phyloP scores from a whole-genome alignment of 2,888 invertebrate genomes.

The Ectropis crepuscularia region DNA sequence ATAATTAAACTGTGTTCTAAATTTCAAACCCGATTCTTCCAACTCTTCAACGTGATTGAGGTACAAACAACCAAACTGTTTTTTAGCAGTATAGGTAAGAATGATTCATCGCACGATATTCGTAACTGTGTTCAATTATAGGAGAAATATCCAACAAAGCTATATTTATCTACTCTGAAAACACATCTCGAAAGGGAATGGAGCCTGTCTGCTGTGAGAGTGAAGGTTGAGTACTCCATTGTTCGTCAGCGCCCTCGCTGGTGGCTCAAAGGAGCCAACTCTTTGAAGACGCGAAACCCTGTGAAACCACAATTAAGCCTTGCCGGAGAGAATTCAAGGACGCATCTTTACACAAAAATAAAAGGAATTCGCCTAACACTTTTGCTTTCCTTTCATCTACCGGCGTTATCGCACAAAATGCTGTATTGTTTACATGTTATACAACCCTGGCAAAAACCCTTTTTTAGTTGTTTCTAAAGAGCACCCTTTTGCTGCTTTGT shows the following conservation, averaged over 20 bases:
- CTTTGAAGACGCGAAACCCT: constrained; percentile 81
- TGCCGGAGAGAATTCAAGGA: constrained; percentile 78
- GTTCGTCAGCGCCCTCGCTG: constrained; percentile 60
- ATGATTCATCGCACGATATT: too few relatives aligned
- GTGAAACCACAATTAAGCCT: constrained; percentile 81
- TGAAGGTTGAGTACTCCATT: constrained; percentile 67
- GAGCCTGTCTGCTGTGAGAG: constrained; percentile 59
- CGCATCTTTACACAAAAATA: constrained; percentile 69
- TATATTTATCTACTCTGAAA: constrained; percentile 17
- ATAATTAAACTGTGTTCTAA: too few relatives aligned
- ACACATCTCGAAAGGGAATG: constrained; percentile 38
- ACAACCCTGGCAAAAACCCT: constrained; percentile 59
- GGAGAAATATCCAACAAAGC: neutral
- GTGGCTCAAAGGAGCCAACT: constrained; percentile 73
- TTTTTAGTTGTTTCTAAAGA: constrained; percentile 47
- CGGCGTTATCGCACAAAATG: constrained; percentile 61
- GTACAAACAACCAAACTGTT: too few relatives aligned
- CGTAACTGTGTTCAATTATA: neutral
- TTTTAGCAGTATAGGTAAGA: too few relatives aligned
- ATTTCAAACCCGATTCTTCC: too few relatives aligned
- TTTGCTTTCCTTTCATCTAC: constrained; percentile 71
- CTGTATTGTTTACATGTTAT: constrained; percentile 62
- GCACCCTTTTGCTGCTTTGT: constrained; percentile 44
- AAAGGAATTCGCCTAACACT: constrained; percentile 73
- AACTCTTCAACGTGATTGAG: too few relatives aligned